These are phyloP conservation scores for Lasiurus cinereus DNA, from an alignment of 2,113 vertebrate genomes.

Conservation along the genomic window DNA sequence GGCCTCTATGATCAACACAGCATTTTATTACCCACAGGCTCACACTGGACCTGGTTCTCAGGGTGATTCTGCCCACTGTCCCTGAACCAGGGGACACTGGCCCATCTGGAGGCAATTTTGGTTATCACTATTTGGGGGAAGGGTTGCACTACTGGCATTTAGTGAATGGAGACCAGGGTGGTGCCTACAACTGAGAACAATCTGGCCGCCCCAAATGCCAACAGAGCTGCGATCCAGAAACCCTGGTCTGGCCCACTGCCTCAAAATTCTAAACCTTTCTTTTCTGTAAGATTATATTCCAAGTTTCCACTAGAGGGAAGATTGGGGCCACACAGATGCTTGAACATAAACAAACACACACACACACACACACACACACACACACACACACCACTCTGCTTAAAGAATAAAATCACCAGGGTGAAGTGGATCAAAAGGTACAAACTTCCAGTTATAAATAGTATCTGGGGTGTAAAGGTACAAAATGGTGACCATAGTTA, in stretches of 20 bases:
- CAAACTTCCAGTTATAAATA: not conserved
- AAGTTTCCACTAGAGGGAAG: slow-evolving; percentile 52
- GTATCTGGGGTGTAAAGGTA: too few relatives aligned
- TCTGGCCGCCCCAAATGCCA: not conserved
- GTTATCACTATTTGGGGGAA: not conserved
- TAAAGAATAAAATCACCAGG: not conserved
- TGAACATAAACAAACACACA: not conserved
- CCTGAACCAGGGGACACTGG: fast-evolving
- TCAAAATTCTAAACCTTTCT: not conserved
- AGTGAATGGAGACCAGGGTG: not conserved
- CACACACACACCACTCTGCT: not conserved
- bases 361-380: not conserved
- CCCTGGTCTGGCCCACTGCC: not conserved
- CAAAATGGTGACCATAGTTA: not conserved
- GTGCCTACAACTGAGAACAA: not conserved
- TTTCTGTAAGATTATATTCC: not conserved
- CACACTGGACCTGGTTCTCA: not conserved
- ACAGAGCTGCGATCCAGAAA: not conserved
- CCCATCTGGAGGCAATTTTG: not conserved
- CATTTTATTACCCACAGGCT: not conserved
- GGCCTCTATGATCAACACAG: not conserved
- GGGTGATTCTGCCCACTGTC: too few relatives aligned
- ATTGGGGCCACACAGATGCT: not conserved
- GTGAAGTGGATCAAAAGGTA: not conserved
- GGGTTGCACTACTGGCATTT: not conserved